Evolutionary conservation across 1,140 invertebrate species (phyloP).

Genomic region (Aphelenchoides fujianensis): DNA sequence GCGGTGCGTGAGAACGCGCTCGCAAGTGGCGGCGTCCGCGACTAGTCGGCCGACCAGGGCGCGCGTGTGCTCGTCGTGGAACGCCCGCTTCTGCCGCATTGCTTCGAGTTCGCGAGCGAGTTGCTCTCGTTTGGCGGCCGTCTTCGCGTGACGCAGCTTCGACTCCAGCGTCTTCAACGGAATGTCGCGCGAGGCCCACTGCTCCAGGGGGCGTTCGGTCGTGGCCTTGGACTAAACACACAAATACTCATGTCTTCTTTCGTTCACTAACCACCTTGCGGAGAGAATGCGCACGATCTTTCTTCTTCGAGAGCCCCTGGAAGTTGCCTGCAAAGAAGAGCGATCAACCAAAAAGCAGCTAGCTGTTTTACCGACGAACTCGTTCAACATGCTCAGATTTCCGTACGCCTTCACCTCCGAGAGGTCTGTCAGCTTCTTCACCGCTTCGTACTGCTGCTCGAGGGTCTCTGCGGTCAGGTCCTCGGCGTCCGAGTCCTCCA

Average conservation of each 20-base stretch:
- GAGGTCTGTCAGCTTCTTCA: conserved; percentile 68
- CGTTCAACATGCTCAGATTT: conserved; percentile 63
- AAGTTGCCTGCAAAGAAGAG: no score
- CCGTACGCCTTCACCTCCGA: conserved; percentile 70
- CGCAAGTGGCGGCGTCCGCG: background rate
- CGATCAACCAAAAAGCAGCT: no score
- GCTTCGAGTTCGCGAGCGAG: background rate
- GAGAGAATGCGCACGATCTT: background rate
- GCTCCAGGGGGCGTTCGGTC: background rate
- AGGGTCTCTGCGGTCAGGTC: conserved; percentile 67
- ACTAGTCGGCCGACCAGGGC: background rate
- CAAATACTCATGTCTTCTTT: background rate
- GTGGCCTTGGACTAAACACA: background rate
- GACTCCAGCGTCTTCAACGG: background rate
- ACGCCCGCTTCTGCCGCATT: background rate
- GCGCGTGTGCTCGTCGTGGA: background rate
- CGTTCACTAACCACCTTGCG: background rate
- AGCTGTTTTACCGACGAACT: no score
- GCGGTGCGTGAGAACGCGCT: background rate
- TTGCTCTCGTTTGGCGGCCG: background rate
- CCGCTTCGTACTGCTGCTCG: conserved; percentile 67
- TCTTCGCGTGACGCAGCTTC: background rate
- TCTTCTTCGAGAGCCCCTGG: conserved; percentile 47
- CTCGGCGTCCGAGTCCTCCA: conserved; percentile 64
- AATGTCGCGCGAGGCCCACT: background rate